A percentile compares a stretch with the other conserved stretches of the same genome.
Conservation (phyloP, 2,113 vertebrate species). For the Ochotona curzoniae region DNA sequence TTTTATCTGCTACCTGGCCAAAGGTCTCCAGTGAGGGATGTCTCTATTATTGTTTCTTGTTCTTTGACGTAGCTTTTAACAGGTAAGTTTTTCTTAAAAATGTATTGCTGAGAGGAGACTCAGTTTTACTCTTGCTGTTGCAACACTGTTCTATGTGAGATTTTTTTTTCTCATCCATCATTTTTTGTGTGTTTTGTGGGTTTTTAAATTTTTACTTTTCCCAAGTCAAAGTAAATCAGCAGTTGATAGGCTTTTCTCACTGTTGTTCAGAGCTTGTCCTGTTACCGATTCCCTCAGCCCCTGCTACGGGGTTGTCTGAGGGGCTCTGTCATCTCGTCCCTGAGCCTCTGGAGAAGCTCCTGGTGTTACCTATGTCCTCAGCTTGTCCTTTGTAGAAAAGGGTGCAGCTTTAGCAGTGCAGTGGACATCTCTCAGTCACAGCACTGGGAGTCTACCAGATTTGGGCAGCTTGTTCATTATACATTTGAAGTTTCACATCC, state of each 20-base stretch:
- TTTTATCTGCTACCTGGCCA: neutral
- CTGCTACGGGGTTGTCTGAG: neutral
- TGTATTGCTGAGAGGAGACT: neutral
- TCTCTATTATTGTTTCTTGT: neutral
- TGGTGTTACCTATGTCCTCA: neutral
- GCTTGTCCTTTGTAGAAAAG: neutral
- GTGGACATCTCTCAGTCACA: neutral
- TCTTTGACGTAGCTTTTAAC: neutral
- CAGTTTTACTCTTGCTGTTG: neutral
- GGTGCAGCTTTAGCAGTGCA: neutral
- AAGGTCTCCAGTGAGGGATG: neutral
- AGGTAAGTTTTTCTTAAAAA: neutral
- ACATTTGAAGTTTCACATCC: slow-evolving; percentile 6
- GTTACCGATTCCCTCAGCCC: neutral
- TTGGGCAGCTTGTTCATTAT: neutral
- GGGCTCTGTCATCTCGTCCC: neutral
- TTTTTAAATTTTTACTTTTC: neutral
- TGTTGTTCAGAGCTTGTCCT: neutral
- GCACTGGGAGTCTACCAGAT: neutral
- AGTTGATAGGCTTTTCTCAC: neutral
- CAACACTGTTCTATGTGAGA: neutral
- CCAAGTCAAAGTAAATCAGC: neutral
- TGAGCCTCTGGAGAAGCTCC: neutral
- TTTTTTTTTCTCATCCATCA: neutral
- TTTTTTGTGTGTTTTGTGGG: neutral